Evolutionary conservation across 2,888 invertebrate species (phyloP).

Genomic region (Hirtodrosophila cameraria): DNA sequence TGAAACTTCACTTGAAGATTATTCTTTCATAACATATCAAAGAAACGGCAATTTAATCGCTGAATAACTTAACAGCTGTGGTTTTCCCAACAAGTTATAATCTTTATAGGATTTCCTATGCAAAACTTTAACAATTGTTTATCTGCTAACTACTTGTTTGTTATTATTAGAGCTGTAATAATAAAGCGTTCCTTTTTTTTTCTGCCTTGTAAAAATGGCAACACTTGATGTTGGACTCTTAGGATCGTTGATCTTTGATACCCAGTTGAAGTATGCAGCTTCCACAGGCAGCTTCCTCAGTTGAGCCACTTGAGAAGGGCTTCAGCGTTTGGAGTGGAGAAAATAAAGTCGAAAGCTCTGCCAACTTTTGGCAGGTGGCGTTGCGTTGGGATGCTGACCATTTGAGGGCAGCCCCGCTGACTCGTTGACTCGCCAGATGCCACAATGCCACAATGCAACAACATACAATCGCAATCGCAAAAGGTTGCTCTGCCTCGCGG

Average conservation of each 20-base stretch:
- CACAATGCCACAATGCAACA: conserved; percentile 58
- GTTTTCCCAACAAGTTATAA: background rate
- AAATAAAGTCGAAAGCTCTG: conserved; percentile 37
- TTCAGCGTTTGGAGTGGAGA: conserved; percentile 41
- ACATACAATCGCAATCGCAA: conserved; percentile 31
- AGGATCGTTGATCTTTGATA: conserved; percentile 77
- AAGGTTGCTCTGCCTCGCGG: conserved; percentile 21
- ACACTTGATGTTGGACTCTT: conserved; percentile 36
- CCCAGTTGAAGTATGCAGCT: conserved; percentile 57
- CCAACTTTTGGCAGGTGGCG: conserved; percentile 61
- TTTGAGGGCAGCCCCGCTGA: conserved; percentile 26
- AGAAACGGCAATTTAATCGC: background rate
- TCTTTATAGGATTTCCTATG: conserved; percentile 9
- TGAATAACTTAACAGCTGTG: conserved; percentile 7
- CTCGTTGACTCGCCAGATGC: conserved; percentile 38
- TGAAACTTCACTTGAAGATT: conserved; percentile 7
- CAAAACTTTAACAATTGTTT: background rate
- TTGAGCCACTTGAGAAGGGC: conserved; percentile 53
- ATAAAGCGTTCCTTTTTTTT: conserved; percentile 17
- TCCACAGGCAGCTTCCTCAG: conserved; percentile 67
- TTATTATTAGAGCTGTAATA: conserved; percentile 40
- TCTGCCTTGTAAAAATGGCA: background rate
- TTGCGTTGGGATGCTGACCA: conserved; percentile 17
- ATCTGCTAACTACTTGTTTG: conserved; percentile 19
- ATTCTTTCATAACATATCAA: background rate